Base-by-base conservation (phyloP, 2,797 vertebrate species). In the Arctocebus calabarensis region DNA sequence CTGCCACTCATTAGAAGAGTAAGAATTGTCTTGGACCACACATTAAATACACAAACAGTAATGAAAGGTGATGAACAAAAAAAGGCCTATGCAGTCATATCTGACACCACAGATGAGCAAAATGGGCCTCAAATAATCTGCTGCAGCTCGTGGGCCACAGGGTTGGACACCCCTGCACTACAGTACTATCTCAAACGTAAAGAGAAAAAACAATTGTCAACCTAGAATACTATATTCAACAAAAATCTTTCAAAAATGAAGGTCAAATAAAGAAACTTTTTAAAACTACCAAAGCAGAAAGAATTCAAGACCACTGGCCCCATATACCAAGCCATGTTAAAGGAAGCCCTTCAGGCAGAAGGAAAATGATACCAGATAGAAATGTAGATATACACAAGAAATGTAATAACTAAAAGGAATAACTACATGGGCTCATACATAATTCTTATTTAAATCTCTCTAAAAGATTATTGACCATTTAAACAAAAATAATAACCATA, bases 361-460 rank as follows among this genome's bases (percentile, higher is more conserved):
- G 71, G 48, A 66, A 87, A 90, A 75, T 20, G n/a, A 68, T 40
- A 59, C 62, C 62, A 70, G 55, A 32, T n/a, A 20, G 40, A 85
- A 90, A 78, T 32, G 22, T 43, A 27, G 27, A 85, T 9, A 43
- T 20, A 73, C 14, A 78, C 40, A 52, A 87, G 19, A 84, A 62
- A 68, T 37, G 32, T 59, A 92, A 62, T 20, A 85, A 32, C 5
- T 40, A 45, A 73, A 81, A 71, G 40, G 59, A 37, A 0, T 43
- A 86, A 64, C n/a, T 59, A 55, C 13, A 11, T 29, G 34, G 27
- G 8, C 57, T 64, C n/a, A 43, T 14, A 25, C 10, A 3, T 32
- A n/a, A 71, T 66, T 88, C 48, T 77, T 34, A 90, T n/a, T 61
- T 82, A 85, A 94, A 62, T 62, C 73, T 66, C 83, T 59, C 34